Conservation (phyloP, 2,797 vertebrate species). For the Streptopelia turtur region DNA sequence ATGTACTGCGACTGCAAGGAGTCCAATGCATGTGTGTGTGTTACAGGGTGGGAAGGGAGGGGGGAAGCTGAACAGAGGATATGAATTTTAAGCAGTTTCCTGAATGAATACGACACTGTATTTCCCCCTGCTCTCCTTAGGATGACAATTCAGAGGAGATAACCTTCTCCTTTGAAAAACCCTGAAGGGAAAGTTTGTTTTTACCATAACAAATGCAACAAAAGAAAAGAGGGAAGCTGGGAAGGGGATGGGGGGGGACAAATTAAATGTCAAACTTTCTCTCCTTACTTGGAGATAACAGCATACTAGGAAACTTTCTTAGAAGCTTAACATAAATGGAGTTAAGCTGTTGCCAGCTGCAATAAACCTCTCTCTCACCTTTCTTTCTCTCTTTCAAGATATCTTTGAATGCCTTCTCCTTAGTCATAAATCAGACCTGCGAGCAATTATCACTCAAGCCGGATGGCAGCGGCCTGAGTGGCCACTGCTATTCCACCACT, state of each 20-base stretch:
- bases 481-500: constrained; percentile 47
- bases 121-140: constrained; percentile 9
- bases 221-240: constrained; percentile 24
- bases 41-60: neutral
- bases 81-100: constrained; percentile 56
- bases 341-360: constrained; percentile 65
- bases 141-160: constrained; percentile 55
- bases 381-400: constrained; percentile 59
- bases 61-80: neutral
- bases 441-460: constrained; percentile 61
- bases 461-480: constrained; percentile 39
- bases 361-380: constrained; percentile 62
- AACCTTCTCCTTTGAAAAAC: constrained; percentile 23
- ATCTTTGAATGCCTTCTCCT: constrained; percentile 64
- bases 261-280: constrained; percentile 67
- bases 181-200: constrained; percentile 28
- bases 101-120: constrained; percentile 43
- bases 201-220: constrained; percentile 46
- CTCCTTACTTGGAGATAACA: constrained; percentile 49
- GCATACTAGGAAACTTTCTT: constrained; percentile 28
- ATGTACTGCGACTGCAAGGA: neutral
- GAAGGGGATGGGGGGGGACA: neutral
- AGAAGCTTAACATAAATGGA: constrained; percentile 57
- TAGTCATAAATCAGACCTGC: constrained; percentile 59
- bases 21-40: neutral